A percentile compares a stretch with the other conserved stretches of the same genome.
These are phyloP conservation scores for Ammodytes dubius DNA, from an alignment of 2,113 vertebrate genomes.

Conservation along the genomic window DNA sequence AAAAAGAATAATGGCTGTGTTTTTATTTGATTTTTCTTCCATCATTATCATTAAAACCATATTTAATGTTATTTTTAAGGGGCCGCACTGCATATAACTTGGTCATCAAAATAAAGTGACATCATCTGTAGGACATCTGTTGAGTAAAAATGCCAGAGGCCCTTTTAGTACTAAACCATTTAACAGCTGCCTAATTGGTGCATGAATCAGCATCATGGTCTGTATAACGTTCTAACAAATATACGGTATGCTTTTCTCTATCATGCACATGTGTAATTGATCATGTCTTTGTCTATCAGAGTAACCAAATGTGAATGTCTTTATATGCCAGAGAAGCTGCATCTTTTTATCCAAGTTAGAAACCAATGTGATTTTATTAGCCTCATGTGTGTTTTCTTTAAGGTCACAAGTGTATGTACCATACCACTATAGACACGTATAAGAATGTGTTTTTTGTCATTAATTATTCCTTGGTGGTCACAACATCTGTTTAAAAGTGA, in stretches of 20 bases:
- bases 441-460: neutral
- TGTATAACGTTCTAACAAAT: constrained; percentile 34
- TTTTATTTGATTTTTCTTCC: constrained; percentile 31
- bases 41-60: constrained; percentile 32
- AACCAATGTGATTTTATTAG: constrained; percentile 10
- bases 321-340: neutral
- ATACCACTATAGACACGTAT: neutral
- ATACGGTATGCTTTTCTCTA: constrained; percentile 1
- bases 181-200: constrained; percentile 69
- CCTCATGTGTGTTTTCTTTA: neutral
- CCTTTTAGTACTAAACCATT: constrained; percentile 65
- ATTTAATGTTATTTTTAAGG: constrained; percentile 34
- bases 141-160: constrained; percentile 57
- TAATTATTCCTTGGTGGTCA: neutral
- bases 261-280: constrained; percentile 13
- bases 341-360: constrained; percentile 26
- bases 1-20: too few relatives aligned
- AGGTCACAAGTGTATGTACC: neutral
- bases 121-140: constrained; percentile 70
- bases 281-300: neutral
- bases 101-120: constrained; percentile 58
- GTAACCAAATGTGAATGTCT: neutral
- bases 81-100: constrained; percentile 26
- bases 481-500: neutral
- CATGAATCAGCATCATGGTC: constrained; percentile 58